A percentile compares a stretch with the other conserved stretches of the same genome.
phyloP scores from a whole-genome alignment of 2,888 invertebrate genomes.

The Drosophila acutilabella region DNA sequence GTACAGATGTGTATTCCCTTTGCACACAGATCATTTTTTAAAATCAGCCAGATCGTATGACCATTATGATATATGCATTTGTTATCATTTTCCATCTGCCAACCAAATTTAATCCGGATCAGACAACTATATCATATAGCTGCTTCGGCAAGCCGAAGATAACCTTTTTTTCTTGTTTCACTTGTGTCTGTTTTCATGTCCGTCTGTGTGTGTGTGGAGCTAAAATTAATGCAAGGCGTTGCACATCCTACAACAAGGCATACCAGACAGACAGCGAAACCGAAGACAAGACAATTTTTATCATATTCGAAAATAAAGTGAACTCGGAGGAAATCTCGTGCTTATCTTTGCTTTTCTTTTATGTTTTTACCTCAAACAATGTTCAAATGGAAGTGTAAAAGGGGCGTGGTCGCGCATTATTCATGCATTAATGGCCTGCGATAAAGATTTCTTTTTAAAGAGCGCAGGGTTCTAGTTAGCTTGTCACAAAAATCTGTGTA shows the following conservation, averaged over 20 bases:
- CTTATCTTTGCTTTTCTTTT: conserved; percentile 1
- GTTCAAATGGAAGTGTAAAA: not conserved
- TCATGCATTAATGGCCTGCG: conserved; percentile 23
- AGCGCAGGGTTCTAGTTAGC: too few species aligned
- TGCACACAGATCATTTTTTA: too few species aligned
- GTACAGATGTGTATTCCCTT: too few species aligned
- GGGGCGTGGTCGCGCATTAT: conserved; percentile 35
- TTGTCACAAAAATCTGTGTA: too few species aligned
- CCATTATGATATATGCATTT: too few species aligned
- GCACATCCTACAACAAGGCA: conserved; percentile 38
- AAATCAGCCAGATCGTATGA: too few species aligned
- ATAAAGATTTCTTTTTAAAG: not conserved
- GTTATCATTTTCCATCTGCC: too few species aligned
- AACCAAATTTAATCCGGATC: too few species aligned
- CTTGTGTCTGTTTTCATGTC: conserved; percentile 31
- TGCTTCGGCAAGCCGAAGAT: too few species aligned
- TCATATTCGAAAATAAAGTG: conserved; percentile 62
- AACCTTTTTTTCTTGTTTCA: too few species aligned
- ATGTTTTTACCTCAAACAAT: conserved; percentile 65
- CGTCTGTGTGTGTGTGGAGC: conserved; percentile 26
- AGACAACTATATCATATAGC: too few species aligned
- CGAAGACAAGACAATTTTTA: conserved; percentile 70
- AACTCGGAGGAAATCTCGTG: conserved; percentile 63
- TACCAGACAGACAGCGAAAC: conserved; percentile 37
- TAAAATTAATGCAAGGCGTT: conserved; percentile 61